Percentiles rank a stretch among this genome's conserved stretches.
Evolutionary conservation across 2,797 vertebrate species (phyloP).

Genomic region (Kryptolebias ocellatus): DNA sequence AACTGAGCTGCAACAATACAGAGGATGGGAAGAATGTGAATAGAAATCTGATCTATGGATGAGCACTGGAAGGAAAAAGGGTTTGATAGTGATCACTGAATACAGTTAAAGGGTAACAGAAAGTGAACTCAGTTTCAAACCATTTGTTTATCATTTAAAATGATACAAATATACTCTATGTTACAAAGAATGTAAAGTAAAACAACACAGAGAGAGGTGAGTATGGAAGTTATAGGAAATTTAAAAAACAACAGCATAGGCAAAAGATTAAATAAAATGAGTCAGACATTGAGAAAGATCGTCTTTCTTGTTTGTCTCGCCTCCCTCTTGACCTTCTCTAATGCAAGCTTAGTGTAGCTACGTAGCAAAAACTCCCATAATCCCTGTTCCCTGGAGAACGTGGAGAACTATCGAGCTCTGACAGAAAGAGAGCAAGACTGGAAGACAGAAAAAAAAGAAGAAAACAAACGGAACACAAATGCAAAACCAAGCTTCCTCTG

Average conservation of each 20-base stretch:
- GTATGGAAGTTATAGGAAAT: background rate
- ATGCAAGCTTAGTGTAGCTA: conserved; percentile 59
- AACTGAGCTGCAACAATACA: background rate
- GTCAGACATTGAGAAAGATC: conserved; percentile 53
- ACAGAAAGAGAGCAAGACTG: conserved; percentile 13
- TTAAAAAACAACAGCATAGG: conserved; percentile 11
- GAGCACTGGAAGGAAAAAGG: conserved; percentile 1
- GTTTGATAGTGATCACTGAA: conserved; percentile 6
- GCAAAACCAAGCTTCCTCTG: conserved; percentile 54
- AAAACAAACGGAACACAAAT: conserved; percentile 38
- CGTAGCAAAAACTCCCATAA: conserved; percentile 64
- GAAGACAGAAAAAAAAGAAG: conserved; percentile 16
- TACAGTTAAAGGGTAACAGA: conserved; percentile 21
- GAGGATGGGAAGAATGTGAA: background rate
- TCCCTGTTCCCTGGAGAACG: conserved; percentile 56
- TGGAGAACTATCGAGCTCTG: conserved; percentile 38
- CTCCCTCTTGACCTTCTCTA: conserved; percentile 67
- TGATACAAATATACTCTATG: background rate
- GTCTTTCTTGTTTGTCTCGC: conserved; percentile 61
- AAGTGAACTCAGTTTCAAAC: conserved; percentile 42
- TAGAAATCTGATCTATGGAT: conserved; percentile 9
- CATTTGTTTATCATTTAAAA: conserved; percentile 29
- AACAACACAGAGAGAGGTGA: conserved; percentile 2
- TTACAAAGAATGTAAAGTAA: conserved; percentile 1
- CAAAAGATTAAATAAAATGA: conserved; percentile 31